phyloP scores from a whole-genome alignment of 2,113 vertebrate genomes.

The Polypterus bichir region DNA sequence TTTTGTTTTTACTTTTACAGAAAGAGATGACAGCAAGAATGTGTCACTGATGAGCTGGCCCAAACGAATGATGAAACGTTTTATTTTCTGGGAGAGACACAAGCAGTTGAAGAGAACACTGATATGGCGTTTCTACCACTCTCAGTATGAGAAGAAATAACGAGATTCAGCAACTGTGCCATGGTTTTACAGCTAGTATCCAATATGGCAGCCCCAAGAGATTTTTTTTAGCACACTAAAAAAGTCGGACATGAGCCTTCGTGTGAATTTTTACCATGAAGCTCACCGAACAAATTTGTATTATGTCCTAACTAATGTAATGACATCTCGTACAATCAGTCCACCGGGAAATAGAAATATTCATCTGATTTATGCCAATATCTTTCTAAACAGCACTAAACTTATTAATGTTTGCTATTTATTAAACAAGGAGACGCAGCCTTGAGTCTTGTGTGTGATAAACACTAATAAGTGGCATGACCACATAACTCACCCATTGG shows the following conservation, averaged over 20 bases:
- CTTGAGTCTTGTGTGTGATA: too few relatives aligned
- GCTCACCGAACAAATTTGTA: too few relatives aligned
- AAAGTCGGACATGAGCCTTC: not conserved
- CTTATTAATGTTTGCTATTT: too few relatives aligned
- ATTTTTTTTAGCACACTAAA: not conserved
- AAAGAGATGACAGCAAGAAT: slow-evolving; percentile 66
- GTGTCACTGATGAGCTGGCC: slow-evolving; percentile 45
- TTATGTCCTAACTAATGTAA: too few relatives aligned
- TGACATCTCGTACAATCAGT: too few relatives aligned
- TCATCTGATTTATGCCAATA: too few relatives aligned
- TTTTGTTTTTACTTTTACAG: slow-evolving; percentile 42
- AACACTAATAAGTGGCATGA: too few relatives aligned
- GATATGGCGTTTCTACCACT: slow-evolving; percentile 26
- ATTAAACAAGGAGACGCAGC: too few relatives aligned
- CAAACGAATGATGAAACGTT: slow-evolving; percentile 22
- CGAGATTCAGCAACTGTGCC: slow-evolving; percentile 13
- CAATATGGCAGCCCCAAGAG: not conserved
- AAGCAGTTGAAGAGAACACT: slow-evolving; percentile 4
- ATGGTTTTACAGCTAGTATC: not conserved
- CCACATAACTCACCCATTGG: too few relatives aligned
- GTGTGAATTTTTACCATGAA: too few relatives aligned
- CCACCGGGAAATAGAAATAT: too few relatives aligned
- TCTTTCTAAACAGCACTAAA: too few relatives aligned
- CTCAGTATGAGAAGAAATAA: slow-evolving; percentile 32
- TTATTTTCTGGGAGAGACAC: slow-evolving; percentile 17